phyloP scores from a whole-genome alignment of 2,113 vertebrate genomes.

The Oncorhynchus clarkii region DNA sequence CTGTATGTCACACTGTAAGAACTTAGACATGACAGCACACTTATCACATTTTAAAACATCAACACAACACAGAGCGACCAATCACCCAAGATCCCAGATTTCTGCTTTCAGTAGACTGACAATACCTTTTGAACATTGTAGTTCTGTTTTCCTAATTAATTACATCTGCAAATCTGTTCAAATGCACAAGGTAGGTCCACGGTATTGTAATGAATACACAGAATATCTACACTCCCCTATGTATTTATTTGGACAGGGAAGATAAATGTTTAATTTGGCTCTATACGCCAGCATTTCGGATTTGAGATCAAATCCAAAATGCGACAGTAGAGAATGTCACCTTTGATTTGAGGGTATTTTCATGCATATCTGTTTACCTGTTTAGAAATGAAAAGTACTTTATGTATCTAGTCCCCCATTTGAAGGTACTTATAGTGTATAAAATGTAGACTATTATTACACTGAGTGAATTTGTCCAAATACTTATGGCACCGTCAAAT shows the following conservation, averaged over 20 bases:
- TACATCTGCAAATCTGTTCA: constrained; percentile 12
- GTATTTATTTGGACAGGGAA: not conserved
- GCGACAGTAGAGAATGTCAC: too few species aligned
- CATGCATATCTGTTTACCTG: too few species aligned
- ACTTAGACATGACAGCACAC: not conserved
- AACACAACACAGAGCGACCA: constrained; percentile 50
- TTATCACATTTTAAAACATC: constrained; percentile 33
- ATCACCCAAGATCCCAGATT: constrained; percentile 38
- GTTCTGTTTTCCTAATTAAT: constrained; percentile 1
- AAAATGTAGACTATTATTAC: too few species aligned
- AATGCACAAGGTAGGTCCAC: constrained; percentile 32
- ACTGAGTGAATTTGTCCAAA: too few species aligned
- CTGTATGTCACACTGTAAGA: not conserved
- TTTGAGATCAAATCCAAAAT: too few species aligned
- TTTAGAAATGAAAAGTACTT: too few species aligned
- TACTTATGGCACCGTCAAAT: too few species aligned
- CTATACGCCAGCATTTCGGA: too few species aligned
- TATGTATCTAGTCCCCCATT: too few species aligned
- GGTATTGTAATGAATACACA: constrained; percentile 12
- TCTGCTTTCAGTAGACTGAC: constrained; percentile 43
- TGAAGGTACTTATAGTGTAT: too few species aligned
- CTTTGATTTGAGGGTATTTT: too few species aligned
- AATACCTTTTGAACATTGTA: constrained; percentile 13
- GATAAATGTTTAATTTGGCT: not conserved
- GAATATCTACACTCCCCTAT: not conserved